Evolutionary conservation across 2,113 vertebrate species (phyloP).

Genomic region (Prionailurus bengalensis): DNA sequence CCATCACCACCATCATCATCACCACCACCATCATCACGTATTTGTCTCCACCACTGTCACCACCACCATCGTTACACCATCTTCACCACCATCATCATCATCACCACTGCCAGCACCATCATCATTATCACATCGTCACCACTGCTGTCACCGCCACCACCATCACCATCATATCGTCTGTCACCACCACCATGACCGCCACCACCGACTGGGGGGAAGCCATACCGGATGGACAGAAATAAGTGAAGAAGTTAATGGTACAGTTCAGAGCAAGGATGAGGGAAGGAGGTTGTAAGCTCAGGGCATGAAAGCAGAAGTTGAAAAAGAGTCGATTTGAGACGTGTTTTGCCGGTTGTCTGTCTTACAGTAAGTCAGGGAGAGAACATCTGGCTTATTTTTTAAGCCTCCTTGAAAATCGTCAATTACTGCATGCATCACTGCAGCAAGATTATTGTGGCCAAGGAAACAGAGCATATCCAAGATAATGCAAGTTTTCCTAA

Average conservation of each 20-base stretch:
- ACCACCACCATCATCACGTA: neutral
- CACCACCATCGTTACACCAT: neutral
- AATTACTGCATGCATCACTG: neutral
- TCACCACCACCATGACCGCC: too few species aligned
- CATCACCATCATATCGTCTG: neutral
- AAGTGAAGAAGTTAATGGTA: neutral
- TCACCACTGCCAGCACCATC: too few species aligned
- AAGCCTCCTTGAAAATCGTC: conserved; percentile 8
- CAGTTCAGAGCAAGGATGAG: neutral
- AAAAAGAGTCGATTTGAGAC: neutral
- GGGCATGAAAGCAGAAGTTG: neutral
- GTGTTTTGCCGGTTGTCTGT: conserved; percentile 27
- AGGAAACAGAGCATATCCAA: neutral
- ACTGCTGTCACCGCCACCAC: neutral
- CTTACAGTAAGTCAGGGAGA: conserved; percentile 51
- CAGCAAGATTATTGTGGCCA: neutral
- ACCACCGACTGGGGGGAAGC: neutral
- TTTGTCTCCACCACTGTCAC: neutral
- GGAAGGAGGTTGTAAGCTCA: neutral
- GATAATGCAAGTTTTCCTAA: neutral
- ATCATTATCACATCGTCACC: neutral
- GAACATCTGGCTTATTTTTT: conserved; percentile 51
- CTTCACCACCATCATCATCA: neutral
- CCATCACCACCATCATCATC: neutral
- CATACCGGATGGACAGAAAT: neutral